Conservation (phyloP, 1,140 invertebrate species). For the Pseudomyrmex pallidus region DNA sequence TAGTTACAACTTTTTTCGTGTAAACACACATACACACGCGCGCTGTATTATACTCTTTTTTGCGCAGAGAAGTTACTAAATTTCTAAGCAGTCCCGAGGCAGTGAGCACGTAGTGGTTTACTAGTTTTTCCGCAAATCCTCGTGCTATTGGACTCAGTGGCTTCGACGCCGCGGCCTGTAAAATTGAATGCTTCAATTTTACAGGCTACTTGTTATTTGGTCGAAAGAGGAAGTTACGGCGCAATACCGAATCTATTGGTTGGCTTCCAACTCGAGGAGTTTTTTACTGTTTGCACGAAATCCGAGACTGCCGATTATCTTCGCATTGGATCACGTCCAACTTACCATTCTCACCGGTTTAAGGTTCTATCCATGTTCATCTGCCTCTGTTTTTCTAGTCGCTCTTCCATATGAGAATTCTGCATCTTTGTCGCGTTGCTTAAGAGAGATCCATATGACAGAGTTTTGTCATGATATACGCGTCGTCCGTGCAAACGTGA, state of each 20-base stretch:
- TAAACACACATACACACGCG: not conserved
- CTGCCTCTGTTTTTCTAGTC: constrained; percentile 63
- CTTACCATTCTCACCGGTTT: constrained; percentile 74
- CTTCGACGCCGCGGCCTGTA: constrained; percentile 32
- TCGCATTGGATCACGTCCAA: constrained; percentile 75
- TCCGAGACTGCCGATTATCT: constrained; percentile 76
- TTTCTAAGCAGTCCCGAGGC: constrained; percentile 24
- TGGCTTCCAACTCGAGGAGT: constrained; percentile 72
- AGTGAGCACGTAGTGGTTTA: not conserved
- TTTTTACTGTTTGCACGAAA: constrained; percentile 73
- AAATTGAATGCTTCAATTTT: constrained; percentile 67
- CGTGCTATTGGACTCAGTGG: not conserved
- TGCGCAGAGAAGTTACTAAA: constrained; percentile 23
- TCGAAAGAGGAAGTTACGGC: constrained; percentile 50
- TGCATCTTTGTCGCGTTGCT: constrained; percentile 46
- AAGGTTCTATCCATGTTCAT: constrained; percentile 68
- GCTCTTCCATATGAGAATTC: constrained; percentile 42
- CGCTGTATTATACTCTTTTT: not conserved
- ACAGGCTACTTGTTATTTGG: constrained; percentile 71
- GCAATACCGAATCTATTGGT: constrained; percentile 73
- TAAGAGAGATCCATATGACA: constrained; percentile 50
- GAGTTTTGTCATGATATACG: constrained; percentile 35
- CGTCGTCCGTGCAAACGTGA: not conserved
- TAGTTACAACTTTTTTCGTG: not conserved
- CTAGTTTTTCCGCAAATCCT: not conserved